These are phyloP conservation scores for Hyposmocoma kahamanoa DNA, from an alignment of 1,140 invertebrate species.

Conservation along the genomic window DNA sequence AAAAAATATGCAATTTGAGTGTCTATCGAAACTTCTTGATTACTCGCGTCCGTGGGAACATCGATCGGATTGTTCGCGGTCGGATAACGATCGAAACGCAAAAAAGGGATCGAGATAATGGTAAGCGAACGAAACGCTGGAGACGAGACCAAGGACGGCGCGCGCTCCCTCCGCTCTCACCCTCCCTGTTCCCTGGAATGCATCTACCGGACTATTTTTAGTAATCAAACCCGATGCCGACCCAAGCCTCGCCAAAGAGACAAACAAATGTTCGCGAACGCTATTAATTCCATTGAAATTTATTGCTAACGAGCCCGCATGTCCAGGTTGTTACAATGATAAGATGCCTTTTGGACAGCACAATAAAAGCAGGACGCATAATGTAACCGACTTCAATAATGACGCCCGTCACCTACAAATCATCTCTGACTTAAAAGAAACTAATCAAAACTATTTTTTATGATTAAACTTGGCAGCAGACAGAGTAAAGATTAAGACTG, in stretches of 20 bases:
- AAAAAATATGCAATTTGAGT: slow-evolving; percentile 54
- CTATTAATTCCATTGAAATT: slow-evolving; percentile 29
- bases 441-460: background rate
- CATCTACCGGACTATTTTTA: slow-evolving; percentile 62
- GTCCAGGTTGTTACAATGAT: slow-evolving; percentile 5
- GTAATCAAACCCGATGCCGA: slow-evolving; percentile 55
- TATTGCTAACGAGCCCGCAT: slow-evolving; percentile 21
- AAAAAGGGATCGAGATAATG: slow-evolving; percentile 65
- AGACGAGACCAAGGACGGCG: slow-evolving; percentile 51
- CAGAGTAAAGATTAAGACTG: too few relatives aligned
- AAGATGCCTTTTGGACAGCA: slow-evolving; percentile 4
- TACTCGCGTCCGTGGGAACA: slow-evolving; percentile 53
- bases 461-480: too few relatives aligned
- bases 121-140: slow-evolving; percentile 30
- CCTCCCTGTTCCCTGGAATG: slow-evolving; percentile 40
- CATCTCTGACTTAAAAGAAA: background rate
- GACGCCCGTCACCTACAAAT: background rate
- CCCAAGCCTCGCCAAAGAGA: slow-evolving; percentile 26
- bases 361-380: slow-evolving; percentile 1
- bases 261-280: slow-evolving; percentile 40
- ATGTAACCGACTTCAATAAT: background rate
- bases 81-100: slow-evolving; percentile 60
- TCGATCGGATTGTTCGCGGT: slow-evolving; percentile 54
- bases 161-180: slow-evolving; percentile 26
- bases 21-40: slow-evolving; percentile 51